phyloP scores from a whole-genome alignment of 2,797 vertebrate species.

The Neoniphon sammara region DNA sequence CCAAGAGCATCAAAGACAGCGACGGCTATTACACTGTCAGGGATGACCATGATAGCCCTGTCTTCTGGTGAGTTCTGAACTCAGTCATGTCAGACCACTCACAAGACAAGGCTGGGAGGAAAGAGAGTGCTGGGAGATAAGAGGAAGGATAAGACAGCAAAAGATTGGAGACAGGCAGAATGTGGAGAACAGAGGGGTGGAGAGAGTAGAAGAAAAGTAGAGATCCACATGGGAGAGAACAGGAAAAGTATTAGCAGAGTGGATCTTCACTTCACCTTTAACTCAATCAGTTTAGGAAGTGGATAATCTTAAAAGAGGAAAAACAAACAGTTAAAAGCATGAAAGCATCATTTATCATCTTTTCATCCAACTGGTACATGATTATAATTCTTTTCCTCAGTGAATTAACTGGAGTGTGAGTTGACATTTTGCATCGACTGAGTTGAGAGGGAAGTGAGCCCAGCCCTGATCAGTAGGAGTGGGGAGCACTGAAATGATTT shows the following conservation, averaged over 20 bases:
- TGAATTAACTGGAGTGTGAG: constrained; percentile 6
- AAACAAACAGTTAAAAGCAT: background rate
- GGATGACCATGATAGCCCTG: constrained; percentile 94
- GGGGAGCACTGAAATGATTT: no score
- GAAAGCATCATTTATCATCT: background rate
- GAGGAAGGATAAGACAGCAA: background rate
- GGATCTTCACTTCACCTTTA: background rate
- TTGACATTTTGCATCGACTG: background rate
- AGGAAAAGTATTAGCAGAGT: background rate
- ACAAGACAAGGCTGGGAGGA: background rate
- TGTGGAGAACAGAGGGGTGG: background rate
- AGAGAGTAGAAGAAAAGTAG: background rate
- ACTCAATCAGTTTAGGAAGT: background rate
- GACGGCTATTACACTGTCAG: constrained; percentile 97
- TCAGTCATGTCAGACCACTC: no score
- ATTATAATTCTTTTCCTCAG: background rate
- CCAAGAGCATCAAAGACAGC: constrained; percentile 94
- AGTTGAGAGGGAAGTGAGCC: background rate
- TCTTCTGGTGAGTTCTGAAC: constrained; percentile 97
- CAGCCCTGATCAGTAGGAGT: no score
- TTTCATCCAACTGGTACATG: background rate
- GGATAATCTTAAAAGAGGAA: background rate
- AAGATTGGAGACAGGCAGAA: background rate
- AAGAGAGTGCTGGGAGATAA: background rate
- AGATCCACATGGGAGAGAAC: background rate